Evolutionary conservation across 2,113 vertebrate species (phyloP), one percentile per base, ranked within the genome.

Genomic region (Protobothrops flavoviridis): DNA sequence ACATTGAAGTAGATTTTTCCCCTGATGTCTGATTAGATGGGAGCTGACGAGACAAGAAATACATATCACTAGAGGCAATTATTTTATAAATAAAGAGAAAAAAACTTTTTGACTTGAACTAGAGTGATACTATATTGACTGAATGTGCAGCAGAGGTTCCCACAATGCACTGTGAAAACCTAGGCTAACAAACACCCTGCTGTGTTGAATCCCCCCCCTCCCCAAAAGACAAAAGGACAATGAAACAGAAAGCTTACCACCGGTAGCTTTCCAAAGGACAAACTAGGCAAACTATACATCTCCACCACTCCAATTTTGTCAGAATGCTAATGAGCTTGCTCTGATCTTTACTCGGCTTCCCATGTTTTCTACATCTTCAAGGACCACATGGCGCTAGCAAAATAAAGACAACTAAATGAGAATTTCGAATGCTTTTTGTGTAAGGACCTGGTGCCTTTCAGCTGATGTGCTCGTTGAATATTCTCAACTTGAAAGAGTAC

Each of bases 331-430:
- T 99, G 99, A 99, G 99, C 98, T 98, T 97, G 98, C 98, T 99
- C 99, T 99, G 99, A 99, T 99, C 99, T 99, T 98, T 98, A 99
- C 98, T 98, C 97, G 96, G 99, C 99, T 99, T 99, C 99, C 99
- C 99, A 98, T 99, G 99, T 99, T 99, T 99, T 99, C 98, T 98
- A 98, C 99, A 99, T 99, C 99, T 99, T 99, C 99, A 99, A 99
- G 99, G 99, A 99, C 99, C 99, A 98, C 99, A 99, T 99, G 99
- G 99, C 95, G 99, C 98, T 99, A 98, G 98, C 98, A 98, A 99
- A 99, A 99, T 99, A 99, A 99, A 99, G 99, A 99, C 99, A 98
- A 98, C 98, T 99, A 99, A 99, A 99, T 99, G 99, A 99, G 99
- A 99, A 99, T 99, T 99, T 98, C 98, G 97, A 99, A 98, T 98